These are phyloP conservation scores for Cirrhinus mrigala DNA, from an alignment of 2,797 vertebrate species.

Conservation along the genomic window DNA sequence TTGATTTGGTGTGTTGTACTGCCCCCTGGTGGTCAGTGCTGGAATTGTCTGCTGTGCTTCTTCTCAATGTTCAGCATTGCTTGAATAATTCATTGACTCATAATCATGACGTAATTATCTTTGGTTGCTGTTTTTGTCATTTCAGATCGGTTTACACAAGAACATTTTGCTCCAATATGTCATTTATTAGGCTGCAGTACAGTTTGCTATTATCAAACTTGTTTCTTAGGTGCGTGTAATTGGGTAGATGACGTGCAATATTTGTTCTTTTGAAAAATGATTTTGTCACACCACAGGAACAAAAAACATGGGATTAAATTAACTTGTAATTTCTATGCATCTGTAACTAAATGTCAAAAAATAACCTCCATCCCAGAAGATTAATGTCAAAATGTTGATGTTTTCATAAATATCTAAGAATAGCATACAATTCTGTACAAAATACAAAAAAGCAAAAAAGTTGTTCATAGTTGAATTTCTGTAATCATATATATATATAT, in stretches of 20 bases:
- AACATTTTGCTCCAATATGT: not conserved
- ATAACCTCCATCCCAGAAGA: not conserved
- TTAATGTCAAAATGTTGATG: no score
- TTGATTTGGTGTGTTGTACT: not conserved
- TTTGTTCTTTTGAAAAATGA: not conserved
- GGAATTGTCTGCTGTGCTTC: not conserved
- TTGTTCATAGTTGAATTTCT: not conserved
- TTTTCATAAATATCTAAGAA: not conserved
- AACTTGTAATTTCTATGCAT: not conserved
- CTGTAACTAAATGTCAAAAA: not conserved
- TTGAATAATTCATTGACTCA: not conserved
- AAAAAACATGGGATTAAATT: not conserved
- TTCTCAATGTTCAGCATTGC: not conserved
- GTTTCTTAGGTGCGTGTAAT: not conserved
- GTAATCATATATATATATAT: not conserved
- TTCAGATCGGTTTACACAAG: not conserved
- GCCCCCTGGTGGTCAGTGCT: constrained; percentile 18
- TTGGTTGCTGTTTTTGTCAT: not conserved
- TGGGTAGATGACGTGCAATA: not conserved
- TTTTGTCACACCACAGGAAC: not conserved
- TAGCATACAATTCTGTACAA: not conserved
- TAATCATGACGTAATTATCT: not conserved
- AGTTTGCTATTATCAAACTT: not conserved
- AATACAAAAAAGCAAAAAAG: not conserved
- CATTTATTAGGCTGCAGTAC: not conserved